Conservation (phyloP, 2,797 vertebrate species). For the Lates japonicus region DNA sequence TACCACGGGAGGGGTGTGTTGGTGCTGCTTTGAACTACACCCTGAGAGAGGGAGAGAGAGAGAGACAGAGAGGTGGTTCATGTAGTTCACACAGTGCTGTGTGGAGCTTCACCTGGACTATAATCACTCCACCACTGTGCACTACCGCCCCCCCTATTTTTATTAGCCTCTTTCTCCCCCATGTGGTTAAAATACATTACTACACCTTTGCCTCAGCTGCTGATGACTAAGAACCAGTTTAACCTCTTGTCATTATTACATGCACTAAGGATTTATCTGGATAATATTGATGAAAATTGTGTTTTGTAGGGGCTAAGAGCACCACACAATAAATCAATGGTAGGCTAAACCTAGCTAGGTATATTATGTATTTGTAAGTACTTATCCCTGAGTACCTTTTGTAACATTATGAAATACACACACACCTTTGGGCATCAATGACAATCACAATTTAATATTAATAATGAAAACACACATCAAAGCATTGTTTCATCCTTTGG, state of each 20-base stretch:
- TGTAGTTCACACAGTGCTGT: constrained; percentile 16
- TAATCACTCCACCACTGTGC: not conserved
- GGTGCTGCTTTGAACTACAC: constrained; percentile 27
- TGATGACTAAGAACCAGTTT: not conserved
- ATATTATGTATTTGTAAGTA: too few species aligned
- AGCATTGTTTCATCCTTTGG: not conserved
- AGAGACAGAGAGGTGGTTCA: constrained; percentile 28
- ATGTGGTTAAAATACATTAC: constrained; percentile 46
- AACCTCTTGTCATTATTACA: too few species aligned
- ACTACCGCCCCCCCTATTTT: not conserved
- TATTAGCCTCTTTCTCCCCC: constrained; percentile 51
- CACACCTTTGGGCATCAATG: not conserved
- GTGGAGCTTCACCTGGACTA: constrained; percentile 12
- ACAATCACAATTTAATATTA: not conserved
- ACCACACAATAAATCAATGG: not conserved
- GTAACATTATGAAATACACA: not conserved
- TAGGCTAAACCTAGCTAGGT: not conserved
- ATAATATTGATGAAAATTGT: not conserved
- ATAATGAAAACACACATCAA: not conserved
- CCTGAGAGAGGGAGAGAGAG: not conserved
- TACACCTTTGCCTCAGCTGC: constrained; percentile 16
- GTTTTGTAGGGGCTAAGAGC: not conserved
- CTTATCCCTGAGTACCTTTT: too few species aligned
- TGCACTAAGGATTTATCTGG: not conserved
- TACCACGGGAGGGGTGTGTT: constrained; percentile 22